Base-by-base conservation (phyloP, 2,113 vertebrate genomes). In the Xiphorhynchus elegans region DNA sequence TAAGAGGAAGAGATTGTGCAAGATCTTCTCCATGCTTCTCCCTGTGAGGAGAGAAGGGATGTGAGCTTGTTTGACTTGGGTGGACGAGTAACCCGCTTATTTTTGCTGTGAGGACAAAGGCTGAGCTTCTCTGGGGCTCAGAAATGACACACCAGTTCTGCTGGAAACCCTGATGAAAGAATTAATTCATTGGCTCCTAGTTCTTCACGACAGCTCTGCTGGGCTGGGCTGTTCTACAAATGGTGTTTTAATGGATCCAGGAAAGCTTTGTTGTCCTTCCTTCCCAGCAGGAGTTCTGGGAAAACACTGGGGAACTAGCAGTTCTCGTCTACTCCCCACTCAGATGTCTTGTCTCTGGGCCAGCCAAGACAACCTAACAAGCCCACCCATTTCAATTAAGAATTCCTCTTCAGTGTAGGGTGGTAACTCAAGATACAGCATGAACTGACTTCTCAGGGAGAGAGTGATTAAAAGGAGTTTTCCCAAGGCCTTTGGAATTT, bases 31-130 rank as follows among this genome's bases (percentile, higher is more conserved):
- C 40, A 5, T 77, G 46, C 47, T 84, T 40, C 50, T 95, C 42
- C 28, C 52, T 11, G 3, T 17, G 73, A 81, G 37, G 55, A 89
- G 63, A 80, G 76, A 69, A 90, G 76, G 86, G 79, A 88, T 67
- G 26, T 89, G 50, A 93, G 53, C 56, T 95, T 96, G 93, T 97
- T 97, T 96, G 86, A 70, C 52, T 97, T 95, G 93, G 91, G 94
- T 78, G 68, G 69, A 52, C 0, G 0, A 80, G n/a, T 47, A 93
- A 84, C 69, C 52, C 60, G 2, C 62, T 84, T 89, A 72, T 55
- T 97, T 95, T 95, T 92, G 52, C 73, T 0, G 0, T 23, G 64
- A 78, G 68, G 42, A 80, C 68, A 52, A 92, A 93, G 74, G 35
- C 84, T 79, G 70, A 90, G 85, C 56, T 84, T 84, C 89, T 79